phyloP scores from a whole-genome alignment of 1,140 invertebrate genomes.

The Panagrolaimus sp. region DNA sequence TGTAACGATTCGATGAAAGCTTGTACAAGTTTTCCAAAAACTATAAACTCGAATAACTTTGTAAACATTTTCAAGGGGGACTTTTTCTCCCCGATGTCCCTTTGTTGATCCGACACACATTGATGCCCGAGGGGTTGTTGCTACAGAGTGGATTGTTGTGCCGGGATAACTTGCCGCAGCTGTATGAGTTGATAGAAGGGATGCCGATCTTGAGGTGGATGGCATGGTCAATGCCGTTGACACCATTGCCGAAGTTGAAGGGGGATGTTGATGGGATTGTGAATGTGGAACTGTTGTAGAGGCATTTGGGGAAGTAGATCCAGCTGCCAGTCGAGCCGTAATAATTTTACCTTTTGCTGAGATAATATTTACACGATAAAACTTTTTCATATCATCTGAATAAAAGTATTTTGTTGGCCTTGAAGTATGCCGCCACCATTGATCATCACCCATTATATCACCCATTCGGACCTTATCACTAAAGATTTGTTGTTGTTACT shows the following conservation, averaged over 20 bases:
- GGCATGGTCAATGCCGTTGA: constrained; percentile 17
- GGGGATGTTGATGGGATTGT: too few species aligned
- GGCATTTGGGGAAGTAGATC: constrained; percentile 27
- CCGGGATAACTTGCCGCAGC: constrained; percentile 27
- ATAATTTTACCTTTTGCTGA: constrained; percentile 53
- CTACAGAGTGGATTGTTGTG: constrained; percentile 23
- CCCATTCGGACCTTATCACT: constrained; percentile 53
- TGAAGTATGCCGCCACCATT: constrained; percentile 58
- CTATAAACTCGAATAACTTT: constrained; percentile 58
- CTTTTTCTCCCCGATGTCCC: constrained; percentile 41
- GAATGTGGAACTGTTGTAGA: not conserved
- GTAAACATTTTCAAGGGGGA: constrained; percentile 51
- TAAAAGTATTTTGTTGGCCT: constrained; percentile 56
- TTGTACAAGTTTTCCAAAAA: constrained; percentile 59
- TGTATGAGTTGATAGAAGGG: not conserved
- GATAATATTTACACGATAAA: constrained; percentile 57
- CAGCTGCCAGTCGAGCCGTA: constrained; percentile 40
- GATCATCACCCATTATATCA: constrained; percentile 58
- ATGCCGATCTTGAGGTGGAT: constrained; percentile 17
- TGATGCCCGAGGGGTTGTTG: constrained; percentile 35
- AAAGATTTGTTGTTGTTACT: too few species aligned
- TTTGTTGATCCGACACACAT: constrained; percentile 17
- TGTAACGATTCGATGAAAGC: constrained; percentile 59
- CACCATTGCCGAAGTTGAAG: constrained; percentile 21
- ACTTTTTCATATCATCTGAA: constrained; percentile 50